Evolutionary conservation across 2,888 invertebrate genomes (phyloP).

Genomic region (Aphrophora alni): DNA sequence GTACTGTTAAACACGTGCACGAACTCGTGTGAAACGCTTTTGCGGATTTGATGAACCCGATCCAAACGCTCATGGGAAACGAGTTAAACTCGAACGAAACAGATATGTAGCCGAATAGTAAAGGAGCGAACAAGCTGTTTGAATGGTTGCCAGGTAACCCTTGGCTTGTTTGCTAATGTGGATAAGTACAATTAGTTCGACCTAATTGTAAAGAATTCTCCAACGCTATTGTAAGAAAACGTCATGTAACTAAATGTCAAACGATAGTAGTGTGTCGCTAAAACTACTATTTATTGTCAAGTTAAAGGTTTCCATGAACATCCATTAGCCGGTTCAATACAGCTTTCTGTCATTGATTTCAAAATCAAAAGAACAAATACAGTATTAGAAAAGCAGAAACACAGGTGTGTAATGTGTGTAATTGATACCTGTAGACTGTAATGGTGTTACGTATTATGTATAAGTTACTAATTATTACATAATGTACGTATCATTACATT

Average conservation of each 20-base stretch:
- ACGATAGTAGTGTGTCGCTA: background rate
- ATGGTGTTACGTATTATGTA: no score
- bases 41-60: no score
- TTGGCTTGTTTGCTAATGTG: background rate
- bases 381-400: background rate
- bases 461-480: no score
- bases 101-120: background rate
- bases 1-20: no score
- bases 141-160: background rate
- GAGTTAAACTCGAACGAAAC: no score
- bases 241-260: background rate
- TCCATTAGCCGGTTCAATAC: background rate
- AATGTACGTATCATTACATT: no score
- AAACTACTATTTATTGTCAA: no score
- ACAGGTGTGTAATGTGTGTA: background rate
- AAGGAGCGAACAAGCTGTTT: background rate
- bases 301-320: background rate
- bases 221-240: background rate
- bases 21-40: no score
- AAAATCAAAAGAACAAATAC: background rate
- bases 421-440: background rate
- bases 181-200: background rate
- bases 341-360: background rate
- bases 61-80: no score
- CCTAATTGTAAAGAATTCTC: background rate